Conservation (phyloP, 2,797 vertebrate species). For the Rhynchonycteris naso region DNA sequence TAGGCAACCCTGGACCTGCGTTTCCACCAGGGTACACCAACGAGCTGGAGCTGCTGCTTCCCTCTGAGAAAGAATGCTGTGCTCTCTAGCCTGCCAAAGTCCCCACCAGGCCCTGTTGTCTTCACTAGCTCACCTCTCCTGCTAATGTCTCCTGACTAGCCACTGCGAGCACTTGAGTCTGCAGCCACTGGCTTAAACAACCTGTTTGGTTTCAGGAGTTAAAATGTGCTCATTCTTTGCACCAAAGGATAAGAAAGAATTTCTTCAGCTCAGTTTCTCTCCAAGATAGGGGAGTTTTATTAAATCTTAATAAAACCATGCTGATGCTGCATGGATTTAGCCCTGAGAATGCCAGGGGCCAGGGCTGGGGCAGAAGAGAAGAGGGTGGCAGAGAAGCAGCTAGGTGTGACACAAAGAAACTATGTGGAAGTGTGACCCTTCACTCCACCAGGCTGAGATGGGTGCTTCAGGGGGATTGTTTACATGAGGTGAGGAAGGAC, state of each 20-base stretch:
- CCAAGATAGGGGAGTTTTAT: conserved; percentile 48
- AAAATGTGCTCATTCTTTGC: conserved; percentile 33
- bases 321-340: conserved; percentile 8
- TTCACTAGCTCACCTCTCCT: not conserved
- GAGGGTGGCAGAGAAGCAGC: not conserved
- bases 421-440: conserved; percentile 65
- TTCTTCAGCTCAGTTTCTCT: conserved; percentile 47
- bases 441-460: conserved; percentile 70
- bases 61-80: not conserved
- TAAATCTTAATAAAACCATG: conserved; percentile 55
- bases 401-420: conserved; percentile 53
- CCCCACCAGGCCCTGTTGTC: not conserved
- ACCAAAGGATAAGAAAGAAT: conserved; percentile 20
- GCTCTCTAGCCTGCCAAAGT: too few species aligned
- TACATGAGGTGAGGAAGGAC: conserved; percentile 72
- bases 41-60: not conserved
- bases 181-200: not conserved
- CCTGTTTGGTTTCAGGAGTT: not conserved
- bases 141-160: not conserved
- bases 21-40: not conserved
- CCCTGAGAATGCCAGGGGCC: not conserved
- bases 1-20: not conserved
- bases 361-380: conserved; percentile 20
- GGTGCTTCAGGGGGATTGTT: conserved; percentile 73
- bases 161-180: not conserved